These are phyloP conservation scores for Trileptium ribeirensis DNA, from an alignment of 2,888 invertebrate genomes.

Conservation along the genomic window DNA sequence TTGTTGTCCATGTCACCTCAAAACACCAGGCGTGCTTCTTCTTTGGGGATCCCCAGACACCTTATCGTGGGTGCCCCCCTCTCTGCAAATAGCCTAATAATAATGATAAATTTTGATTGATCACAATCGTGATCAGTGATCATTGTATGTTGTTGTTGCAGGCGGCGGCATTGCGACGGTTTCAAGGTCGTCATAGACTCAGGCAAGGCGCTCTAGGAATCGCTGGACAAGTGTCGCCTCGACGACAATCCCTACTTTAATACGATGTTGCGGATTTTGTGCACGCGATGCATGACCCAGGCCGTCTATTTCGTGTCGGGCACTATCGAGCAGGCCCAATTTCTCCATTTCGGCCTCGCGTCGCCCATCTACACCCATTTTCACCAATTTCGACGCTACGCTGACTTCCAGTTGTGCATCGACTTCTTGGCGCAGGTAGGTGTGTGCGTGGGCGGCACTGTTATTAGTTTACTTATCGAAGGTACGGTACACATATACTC, in stretches of 20 bases:
- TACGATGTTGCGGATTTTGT: conserved; percentile 86
- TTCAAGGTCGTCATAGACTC: conserved; percentile 52
- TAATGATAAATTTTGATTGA: too few species aligned
- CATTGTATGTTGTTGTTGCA: conserved; percentile 58
- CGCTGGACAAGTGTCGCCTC: conserved; percentile 71
- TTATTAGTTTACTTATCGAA: too few species aligned
- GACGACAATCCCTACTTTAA: conserved; percentile 80
- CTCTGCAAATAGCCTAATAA: too few species aligned
- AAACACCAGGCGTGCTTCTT: too few species aligned
- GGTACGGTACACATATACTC: too few species aligned
- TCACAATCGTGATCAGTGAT: too few species aligned
- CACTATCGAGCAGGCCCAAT: conserved; percentile 70
- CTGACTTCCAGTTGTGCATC: conserved; percentile 94
- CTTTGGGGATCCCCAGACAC: too few species aligned
- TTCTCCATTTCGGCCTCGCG: conserved; percentile 89
- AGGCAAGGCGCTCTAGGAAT: conserved; percentile 71
- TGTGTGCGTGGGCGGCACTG: too few species aligned
- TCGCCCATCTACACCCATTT: conserved; percentile 95
- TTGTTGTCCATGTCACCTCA: too few species aligned
- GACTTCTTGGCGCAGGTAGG: conserved; percentile 74
- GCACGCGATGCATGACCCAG: conserved; percentile 96
- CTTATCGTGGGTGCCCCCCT: too few species aligned
- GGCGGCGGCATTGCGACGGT: conserved; percentile 62
- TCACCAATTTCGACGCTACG: conserved; percentile 63
- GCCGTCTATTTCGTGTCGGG: conserved; percentile 96